Percentiles rank a stretch among this genome's conserved stretches.
Evolutionary conservation across 2,113 vertebrate species (phyloP).

Genomic region (Ahaetulla prasina): DNA sequence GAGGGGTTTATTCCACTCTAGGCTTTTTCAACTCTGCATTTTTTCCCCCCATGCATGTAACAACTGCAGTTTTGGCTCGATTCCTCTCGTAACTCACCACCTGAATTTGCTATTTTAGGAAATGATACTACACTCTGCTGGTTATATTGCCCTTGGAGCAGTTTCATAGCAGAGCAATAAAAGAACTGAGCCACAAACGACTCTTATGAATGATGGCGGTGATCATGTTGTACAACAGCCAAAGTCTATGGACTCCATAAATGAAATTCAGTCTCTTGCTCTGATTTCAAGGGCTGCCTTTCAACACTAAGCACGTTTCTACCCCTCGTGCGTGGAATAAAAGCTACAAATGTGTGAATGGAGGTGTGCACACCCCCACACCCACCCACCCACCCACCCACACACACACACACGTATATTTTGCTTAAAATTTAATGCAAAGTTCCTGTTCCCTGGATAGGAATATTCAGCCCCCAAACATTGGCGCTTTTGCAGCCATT

Average conservation of each 20-base stretch:
- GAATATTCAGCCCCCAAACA: background rate
- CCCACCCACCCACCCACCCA: background rate
- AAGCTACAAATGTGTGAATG: background rate
- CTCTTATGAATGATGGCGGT: background rate
- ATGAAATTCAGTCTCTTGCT: background rate
- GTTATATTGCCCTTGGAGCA: background rate
- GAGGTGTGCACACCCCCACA: background rate
- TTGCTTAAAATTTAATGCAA: background rate
- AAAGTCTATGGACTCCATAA: background rate
- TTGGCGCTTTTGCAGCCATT: background rate
- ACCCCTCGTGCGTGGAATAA: background rate
- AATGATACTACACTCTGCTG: background rate
- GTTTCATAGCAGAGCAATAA: background rate
- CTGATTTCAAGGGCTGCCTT: background rate
- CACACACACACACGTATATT: accelerated
- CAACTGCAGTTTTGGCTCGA: background rate
- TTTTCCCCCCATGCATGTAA: background rate
- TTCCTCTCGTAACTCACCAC: background rate
- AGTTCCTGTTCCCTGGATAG: too few species aligned
- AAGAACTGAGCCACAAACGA: background rate
- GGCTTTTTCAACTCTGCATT: background rate
- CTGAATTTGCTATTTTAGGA: background rate
- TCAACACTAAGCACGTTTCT: background rate
- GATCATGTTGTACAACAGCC: background rate
- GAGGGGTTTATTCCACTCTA: background rate